Conservation (phyloP, 2,113 vertebrate genomes). For the Motacilla tschutschensis region DNA sequence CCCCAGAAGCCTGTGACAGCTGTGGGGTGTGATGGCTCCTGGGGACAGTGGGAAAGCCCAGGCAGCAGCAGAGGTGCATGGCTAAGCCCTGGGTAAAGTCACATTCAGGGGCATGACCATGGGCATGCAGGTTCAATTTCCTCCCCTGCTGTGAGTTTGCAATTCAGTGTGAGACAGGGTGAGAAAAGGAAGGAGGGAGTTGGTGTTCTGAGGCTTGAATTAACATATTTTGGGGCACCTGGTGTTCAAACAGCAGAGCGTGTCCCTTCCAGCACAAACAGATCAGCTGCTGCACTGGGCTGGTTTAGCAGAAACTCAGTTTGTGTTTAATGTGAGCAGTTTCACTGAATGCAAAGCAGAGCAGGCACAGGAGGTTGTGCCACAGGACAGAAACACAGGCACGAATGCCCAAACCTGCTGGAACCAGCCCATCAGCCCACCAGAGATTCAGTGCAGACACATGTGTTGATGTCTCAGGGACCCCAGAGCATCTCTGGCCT, state of each 20-base stretch:
- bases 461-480: not conserved
- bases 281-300: not conserved
- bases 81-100: not conserved
- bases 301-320: not conserved
- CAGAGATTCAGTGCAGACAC: not conserved
- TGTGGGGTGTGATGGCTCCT: not conserved
- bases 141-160: constrained; percentile 29
- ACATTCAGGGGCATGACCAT: not conserved
- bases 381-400: not conserved
- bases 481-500: not conserved
- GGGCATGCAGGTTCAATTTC: not conserved
- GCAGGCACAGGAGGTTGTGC: not conserved
- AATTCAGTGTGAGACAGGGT: not conserved
- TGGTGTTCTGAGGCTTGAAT: not conserved
- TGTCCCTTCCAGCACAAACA: not conserved
- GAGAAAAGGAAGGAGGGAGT: not conserved
- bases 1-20: not conserved
- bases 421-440: not conserved
- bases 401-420: not conserved
- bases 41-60: not conserved
- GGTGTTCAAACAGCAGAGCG: not conserved
- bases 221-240: not conserved
- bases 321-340: rapidly evolving
- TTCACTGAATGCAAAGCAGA: not conserved
- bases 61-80: not conserved